Evolutionary conservation across 2,113 vertebrate genomes (phyloP).

Genomic region (Microcebus ravelobensis): DNA sequence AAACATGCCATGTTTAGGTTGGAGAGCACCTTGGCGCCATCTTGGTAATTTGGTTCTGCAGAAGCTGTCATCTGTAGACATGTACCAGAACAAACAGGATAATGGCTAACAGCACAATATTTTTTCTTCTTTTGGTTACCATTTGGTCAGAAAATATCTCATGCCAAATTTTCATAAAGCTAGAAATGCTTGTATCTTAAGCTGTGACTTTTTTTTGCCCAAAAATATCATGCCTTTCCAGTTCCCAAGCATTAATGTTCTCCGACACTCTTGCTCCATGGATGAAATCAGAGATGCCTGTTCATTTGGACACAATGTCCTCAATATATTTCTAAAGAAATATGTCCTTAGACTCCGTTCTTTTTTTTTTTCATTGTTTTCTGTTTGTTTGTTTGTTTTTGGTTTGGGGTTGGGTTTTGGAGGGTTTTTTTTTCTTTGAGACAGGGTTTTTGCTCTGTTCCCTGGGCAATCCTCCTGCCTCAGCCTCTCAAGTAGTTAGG

Average conservation of each 20-base stretch:
- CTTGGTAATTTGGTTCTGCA: background rate
- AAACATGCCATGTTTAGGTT: rapidly evolving
- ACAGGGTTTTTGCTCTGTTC: background rate
- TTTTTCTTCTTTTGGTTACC: background rate
- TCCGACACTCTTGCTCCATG: background rate
- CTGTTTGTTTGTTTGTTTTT: no score
- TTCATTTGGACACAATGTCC: constrained; percentile 35
- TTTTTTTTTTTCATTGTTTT: background rate
- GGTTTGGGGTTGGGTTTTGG: background rate
- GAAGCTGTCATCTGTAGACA: background rate
- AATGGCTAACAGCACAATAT: background rate
- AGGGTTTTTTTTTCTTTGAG: background rate
- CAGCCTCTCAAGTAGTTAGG: background rate
- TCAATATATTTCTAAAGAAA: constrained; percentile 49
- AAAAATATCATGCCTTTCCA: background rate
- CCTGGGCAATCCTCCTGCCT: background rate
- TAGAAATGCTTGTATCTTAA: background rate
- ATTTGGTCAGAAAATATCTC: constrained; percentile 14
- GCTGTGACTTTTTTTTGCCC: background rate
- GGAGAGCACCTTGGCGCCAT: background rate
- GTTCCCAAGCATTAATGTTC: constrained; percentile 29
- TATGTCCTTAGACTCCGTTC: background rate
- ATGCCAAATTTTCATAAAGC: constrained; percentile 17
- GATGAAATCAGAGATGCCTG: background rate
- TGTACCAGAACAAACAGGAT: background rate